Base-by-base conservation (phyloP, 2,888 invertebrate genomes). In the Platycheirus albimanus region DNA sequence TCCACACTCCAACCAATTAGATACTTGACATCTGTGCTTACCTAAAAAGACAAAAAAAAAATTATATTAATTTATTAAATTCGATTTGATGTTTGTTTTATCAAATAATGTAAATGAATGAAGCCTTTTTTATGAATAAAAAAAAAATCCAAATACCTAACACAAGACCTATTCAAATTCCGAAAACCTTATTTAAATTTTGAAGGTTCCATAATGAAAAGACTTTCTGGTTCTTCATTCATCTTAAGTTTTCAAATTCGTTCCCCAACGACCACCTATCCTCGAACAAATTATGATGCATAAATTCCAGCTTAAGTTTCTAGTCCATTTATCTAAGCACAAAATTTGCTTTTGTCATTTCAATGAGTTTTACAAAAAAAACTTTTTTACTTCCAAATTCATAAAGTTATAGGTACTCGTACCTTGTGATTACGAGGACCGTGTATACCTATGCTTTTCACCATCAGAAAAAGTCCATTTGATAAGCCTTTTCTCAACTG, bases 11-110 rank as follows among this genome's bases (percentile, higher is more conserved):
- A n/a, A n/a, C n/a, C n/a, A n/a, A n/a, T n/a, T n/a, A n/a, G n/a
- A n/a, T n/a, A n/a, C n/a, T n/a, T n/a, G n/a, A n/a, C n/a, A n/a
- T n/a, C n/a, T n/a, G n/a, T n/a, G 30, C 52, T 52, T 52, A 52
- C 52, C 52, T 52, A 33, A 52, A 52, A 52, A 15, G 52, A 52
- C n/a, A n/a, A 15, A 52, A 11, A 33, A 11, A 30, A 33, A 52
- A 15, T 15, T 4, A 5, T 24, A 24, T 5, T 24, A 4, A 4
- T 43, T 43, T 10, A 43, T 13, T 43, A 15, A 15, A 43, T 17
- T 43, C 2, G 15, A 15, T 10, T 43, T 11, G 10, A n/a, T n/a
- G n/a, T n/a, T n/a, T n/a, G n/a, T n/a, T n/a, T n/a, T n/a, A n/a
- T n/a, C n/a, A n/a, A n/a, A n/a, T n/a, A n/a, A n/a, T n/a, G n/a